Base-by-base conservation (phyloP, 2,888 invertebrate genomes). In the Troides helena region DNA sequence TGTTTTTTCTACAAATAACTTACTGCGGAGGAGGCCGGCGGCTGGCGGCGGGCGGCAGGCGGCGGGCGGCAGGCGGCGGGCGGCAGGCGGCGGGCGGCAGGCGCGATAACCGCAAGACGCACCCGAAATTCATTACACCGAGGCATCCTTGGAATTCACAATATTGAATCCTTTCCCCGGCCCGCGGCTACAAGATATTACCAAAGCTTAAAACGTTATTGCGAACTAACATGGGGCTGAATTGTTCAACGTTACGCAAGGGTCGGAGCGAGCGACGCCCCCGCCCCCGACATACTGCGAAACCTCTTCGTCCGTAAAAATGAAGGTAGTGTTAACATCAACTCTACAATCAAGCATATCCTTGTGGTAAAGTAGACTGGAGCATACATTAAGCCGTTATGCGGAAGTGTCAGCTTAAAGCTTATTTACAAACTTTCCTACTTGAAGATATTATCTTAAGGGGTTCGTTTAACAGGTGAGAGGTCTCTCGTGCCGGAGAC, bases 121-220 rank as follows among this genome's bases (percentile, higher is more conserved):
- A 90, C 87, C 89, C 86, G 79, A 91, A 92, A 92, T 92, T 92
- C 92, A 92, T 92, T 92, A 92, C 87, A 87, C 87, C 87, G 83
- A 86, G 87, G 82, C 89, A 90, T 88, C 85, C 88, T 81, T 75
- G 91, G 92, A 92, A 92, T 92, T 92, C 90, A 90, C 92, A 92
- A 92, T 92, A 92, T 91, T 91, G 90, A 87, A 90, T 88, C 87
- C 86, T 87, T 78, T 74, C 77, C 71, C 74, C 74, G 75, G 74
- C 74, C 76, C 75, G 74, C 75, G 74, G 81, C 75, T 72, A 70
- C 75, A 74, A 82, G 84, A 84, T 85, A 85, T 87, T 85, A 82
- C 85, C 77, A 80, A 80, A 78, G 77, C 79, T 78, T 76, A 78
- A 69, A 80, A 81, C 82, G 83, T 85, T 77, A 77, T 75, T 74